Percentiles rank a stretch among this genome's conserved stretches.
phyloP scores from a whole-genome alignment of 2,113 vertebrate species.

The Chionomys nivalis region DNA sequence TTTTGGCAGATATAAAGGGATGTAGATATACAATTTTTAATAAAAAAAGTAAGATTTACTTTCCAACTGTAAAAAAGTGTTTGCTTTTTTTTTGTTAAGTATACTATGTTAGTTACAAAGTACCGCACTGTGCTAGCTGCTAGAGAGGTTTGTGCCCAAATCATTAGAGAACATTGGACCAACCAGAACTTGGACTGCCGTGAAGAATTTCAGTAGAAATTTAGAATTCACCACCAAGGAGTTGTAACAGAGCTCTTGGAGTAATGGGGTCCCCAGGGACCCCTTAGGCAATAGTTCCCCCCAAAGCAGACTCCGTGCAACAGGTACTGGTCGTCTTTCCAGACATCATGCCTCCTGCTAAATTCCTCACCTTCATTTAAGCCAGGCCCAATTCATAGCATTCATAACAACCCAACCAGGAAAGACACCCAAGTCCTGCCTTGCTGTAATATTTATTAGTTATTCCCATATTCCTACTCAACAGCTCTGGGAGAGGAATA shows the following conservation, averaged over 20 bases:
- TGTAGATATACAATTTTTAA: not conserved
- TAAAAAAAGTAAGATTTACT: not conserved
- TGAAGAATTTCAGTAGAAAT: not conserved
- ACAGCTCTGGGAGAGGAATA: not conserved
- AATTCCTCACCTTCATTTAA: not conserved
- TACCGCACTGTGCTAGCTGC: not conserved
- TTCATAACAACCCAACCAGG: not conserved
- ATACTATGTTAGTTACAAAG: not conserved
- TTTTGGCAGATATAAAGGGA: not conserved
- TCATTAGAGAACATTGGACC: not conserved
- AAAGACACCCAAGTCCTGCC: not conserved
- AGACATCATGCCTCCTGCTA: accelerated
- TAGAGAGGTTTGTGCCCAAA: not conserved
- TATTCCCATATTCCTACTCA: not conserved
- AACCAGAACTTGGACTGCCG: not conserved
- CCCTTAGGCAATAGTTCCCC: not conserved
- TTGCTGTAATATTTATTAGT: not conserved
- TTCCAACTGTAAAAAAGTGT: not conserved
- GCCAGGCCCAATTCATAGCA: not conserved
- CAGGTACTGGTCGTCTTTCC: not conserved
- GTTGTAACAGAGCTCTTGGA: not conserved
- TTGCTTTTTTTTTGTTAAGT: not conserved
- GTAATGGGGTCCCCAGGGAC: not conserved
- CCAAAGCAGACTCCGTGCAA: not conserved
- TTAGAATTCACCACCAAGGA: not conserved